Evolutionary conservation across 2,797 vertebrate species (phyloP).

Genomic region (Neosilurus hyrtlii): DNA sequence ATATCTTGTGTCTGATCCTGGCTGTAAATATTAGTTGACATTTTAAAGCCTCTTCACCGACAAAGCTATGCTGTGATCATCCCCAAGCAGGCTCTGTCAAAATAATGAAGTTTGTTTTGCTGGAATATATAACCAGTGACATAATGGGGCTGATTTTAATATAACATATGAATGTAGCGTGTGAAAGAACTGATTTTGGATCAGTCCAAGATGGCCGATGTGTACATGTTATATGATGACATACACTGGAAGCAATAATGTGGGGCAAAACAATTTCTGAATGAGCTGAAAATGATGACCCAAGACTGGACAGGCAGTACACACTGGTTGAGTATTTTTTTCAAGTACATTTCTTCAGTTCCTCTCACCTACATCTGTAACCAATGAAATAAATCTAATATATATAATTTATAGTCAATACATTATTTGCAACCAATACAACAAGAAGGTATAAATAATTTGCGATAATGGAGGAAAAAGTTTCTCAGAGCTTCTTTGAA

Average conservation of each 20-base stretch:
- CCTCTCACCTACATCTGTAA: neutral
- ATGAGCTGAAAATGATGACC: neutral
- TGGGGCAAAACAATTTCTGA: neutral
- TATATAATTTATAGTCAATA: neutral
- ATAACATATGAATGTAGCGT: neutral
- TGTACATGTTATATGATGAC: neutral
- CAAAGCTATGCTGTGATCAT: slow-evolving; percentile 2
- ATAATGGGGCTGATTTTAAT: neutral
- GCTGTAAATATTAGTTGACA: slow-evolving; percentile 35
- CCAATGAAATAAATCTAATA: neutral
- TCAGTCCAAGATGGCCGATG: neutral
- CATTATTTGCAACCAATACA: neutral
- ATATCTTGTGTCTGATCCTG: slow-evolving; percentile 4
- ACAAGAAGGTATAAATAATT: neutral
- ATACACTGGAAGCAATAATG: neutral
- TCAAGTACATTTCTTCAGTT: neutral
- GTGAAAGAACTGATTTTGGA: neutral
- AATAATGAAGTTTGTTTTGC: neutral
- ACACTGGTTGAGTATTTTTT: neutral
- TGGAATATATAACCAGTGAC: neutral
- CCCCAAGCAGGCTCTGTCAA: slow-evolving; percentile 8
- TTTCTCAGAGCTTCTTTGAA: neutral
- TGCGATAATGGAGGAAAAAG: neutral
- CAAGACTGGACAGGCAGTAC: neutral
- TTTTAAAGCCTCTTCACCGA: slow-evolving; percentile 20